Conservation (phyloP, 1,140 invertebrate genomes). For the Lutraria rhynchaena region DNA sequence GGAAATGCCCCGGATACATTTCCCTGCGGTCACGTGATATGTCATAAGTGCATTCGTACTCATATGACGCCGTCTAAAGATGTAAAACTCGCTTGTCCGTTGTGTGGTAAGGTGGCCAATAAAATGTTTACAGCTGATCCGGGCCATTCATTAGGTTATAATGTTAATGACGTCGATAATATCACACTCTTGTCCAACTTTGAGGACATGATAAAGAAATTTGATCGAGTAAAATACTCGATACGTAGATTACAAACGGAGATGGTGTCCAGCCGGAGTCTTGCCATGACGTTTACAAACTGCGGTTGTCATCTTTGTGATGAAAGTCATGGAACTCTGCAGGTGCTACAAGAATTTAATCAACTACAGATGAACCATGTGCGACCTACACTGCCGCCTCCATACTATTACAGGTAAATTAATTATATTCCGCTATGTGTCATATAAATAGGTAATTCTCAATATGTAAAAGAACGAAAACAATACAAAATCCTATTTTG, state of each 20-base stretch:
- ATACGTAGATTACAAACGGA: conserved; percentile 73
- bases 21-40: conserved; percentile 78
- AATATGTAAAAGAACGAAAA: too few relatives aligned
- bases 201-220: conserved; percentile 75
- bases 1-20: conserved; percentile 76
- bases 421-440: not conserved
- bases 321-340: conserved; percentile 76
- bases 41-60: conserved; percentile 76
- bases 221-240: conserved; percentile 69
- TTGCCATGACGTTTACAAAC: conserved; percentile 77
- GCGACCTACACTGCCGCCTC: conserved; percentile 64
- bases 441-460: too few relatives aligned
- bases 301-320: conserved; percentile 75
- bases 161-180: conserved; percentile 62
- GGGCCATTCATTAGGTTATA: conserved; percentile 44
- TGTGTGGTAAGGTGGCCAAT: conserved; percentile 66
- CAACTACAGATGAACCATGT: conserved; percentile 71
- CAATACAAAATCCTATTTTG: too few relatives aligned
- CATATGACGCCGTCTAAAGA: conserved; percentile 62
- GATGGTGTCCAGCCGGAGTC: conserved; percentile 70
- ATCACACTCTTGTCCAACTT: conserved; percentile 76
- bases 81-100: conserved; percentile 60
- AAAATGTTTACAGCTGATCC: conserved; percentile 40
- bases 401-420: conserved; percentile 69
- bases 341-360: conserved; percentile 76